Conservation (phyloP, 2,888 invertebrate genomes). For the Noctua janthina region DNA sequence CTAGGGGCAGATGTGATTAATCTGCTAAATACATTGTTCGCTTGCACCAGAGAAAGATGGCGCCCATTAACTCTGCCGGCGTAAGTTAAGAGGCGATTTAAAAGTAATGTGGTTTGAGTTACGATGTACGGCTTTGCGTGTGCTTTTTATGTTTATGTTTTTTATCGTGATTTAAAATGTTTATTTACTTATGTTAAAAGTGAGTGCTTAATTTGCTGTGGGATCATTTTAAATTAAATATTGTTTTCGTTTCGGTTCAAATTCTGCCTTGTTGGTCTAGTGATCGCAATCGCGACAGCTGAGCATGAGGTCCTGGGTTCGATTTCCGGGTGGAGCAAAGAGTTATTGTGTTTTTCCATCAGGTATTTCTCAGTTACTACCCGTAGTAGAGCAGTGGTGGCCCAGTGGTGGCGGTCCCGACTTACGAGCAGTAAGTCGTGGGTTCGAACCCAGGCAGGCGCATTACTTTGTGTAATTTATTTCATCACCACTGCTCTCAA, state of each 20-base stretch:
- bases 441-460: too few relatives aligned
- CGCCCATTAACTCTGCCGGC: constrained; percentile 44
- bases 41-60: constrained; percentile 61
- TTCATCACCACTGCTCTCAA: too few relatives aligned
- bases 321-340: too few relatives aligned
- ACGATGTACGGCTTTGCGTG: constrained; percentile 40
- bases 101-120: constrained; percentile 62
- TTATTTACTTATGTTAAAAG: not conserved
- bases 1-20: constrained; percentile 52
- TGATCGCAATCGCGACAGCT: too few relatives aligned
- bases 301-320: too few relatives aligned
- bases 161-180: not conserved
- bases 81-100: constrained; percentile 62
- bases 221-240: not conserved
- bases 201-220: not conserved
- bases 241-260: not conserved
- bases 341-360: too few relatives aligned
- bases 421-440: too few relatives aligned
- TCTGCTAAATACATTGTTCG: constrained; percentile 54
- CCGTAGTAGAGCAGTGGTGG: too few relatives aligned
- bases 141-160: constrained; percentile 20
- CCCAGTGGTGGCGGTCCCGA: too few relatives aligned
- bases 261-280: too few relatives aligned
- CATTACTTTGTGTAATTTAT: too few relatives aligned
- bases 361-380: too few relatives aligned